phyloP scores from a whole-genome alignment of 2,797 vertebrate genomes.

The Columba guinea region DNA sequence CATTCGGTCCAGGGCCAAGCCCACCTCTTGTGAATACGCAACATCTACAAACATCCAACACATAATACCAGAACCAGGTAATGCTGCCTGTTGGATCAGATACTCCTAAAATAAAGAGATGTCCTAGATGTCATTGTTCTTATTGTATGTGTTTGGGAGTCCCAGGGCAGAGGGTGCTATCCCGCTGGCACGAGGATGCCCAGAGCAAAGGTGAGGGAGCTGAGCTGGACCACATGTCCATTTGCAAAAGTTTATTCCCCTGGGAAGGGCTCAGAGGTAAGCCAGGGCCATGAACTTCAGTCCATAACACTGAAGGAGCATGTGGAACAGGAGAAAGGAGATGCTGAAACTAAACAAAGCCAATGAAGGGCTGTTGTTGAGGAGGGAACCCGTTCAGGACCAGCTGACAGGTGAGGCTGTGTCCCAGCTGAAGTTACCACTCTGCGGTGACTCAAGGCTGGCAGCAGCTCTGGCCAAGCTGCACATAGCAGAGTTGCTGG shows the following conservation, averaged over 20 bases:
- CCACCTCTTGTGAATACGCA: not conserved
- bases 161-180: not conserved
- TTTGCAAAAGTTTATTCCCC: not conserved
- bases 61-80: not conserved
- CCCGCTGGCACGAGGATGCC: not conserved
- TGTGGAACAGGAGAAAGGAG: not conserved
- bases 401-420: rapidly evolving
- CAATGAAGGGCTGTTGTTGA: not conserved
- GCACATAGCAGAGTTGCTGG: not conserved
- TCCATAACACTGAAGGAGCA: not conserved
- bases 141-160: not conserved
- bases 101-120: not conserved
- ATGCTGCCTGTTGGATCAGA: not conserved
- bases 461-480: not conserved
- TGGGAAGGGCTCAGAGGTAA: not conserved
- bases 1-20: not conserved
- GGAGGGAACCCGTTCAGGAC: not conserved
- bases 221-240: not conserved
- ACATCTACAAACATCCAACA: not conserved
- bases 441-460: not conserved
- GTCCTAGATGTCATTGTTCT: not conserved
- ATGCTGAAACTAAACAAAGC: not conserved
- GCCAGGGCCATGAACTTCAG: not conserved
- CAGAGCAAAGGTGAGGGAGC: not conserved
- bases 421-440: not conserved